Conservation (phyloP, 1,140 invertebrate species). For the Drosophila sproati region DNA sequence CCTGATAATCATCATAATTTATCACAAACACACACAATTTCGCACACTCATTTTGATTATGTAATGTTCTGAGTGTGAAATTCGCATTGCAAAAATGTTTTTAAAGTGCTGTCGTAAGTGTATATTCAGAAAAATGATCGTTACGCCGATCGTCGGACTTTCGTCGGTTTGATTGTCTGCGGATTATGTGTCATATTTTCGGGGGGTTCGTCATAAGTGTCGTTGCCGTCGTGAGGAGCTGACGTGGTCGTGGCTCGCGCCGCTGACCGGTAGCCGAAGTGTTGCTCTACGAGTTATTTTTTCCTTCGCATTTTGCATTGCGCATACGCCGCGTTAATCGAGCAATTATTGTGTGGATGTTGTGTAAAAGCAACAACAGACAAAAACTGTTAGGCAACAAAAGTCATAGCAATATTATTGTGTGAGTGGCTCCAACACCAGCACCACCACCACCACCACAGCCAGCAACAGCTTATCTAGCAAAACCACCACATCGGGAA, state of each 20-base stretch:
- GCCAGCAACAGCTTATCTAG: neutral
- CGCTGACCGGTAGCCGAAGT: neutral
- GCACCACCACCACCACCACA: neutral
- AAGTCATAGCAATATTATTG: constrained; percentile 1
- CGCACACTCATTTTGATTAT: constrained; percentile 6
- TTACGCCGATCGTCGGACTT: neutral
- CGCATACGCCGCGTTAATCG: constrained; percentile 54
- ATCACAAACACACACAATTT: neutral
- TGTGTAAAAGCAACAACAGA: constrained; percentile 28
- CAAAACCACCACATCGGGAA: constrained; percentile 15
- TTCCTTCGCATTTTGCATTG: constrained; percentile 18
- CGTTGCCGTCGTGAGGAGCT: constrained; percentile 45
- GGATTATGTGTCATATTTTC: constrained; percentile 6
- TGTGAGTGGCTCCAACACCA: neutral
- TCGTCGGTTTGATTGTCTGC: neutral
- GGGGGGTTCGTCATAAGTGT: constrained; percentile 3
- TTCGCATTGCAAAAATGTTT: constrained; percentile 11
- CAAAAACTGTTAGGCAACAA: constrained; percentile 60
- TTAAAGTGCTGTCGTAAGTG: neutral
- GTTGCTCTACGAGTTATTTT: neutral
- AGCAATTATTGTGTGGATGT: constrained; percentile 60
- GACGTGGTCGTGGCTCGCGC: constrained; percentile 48
- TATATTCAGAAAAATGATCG: neutral
- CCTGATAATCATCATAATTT: constrained; percentile 26
- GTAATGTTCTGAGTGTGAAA: constrained; percentile 5